A percentile compares a stretch with the other conserved stretches of the same genome.
Conservation (phyloP, 2,797 vertebrate genomes). For the Enteromius paludinosus region DNA sequence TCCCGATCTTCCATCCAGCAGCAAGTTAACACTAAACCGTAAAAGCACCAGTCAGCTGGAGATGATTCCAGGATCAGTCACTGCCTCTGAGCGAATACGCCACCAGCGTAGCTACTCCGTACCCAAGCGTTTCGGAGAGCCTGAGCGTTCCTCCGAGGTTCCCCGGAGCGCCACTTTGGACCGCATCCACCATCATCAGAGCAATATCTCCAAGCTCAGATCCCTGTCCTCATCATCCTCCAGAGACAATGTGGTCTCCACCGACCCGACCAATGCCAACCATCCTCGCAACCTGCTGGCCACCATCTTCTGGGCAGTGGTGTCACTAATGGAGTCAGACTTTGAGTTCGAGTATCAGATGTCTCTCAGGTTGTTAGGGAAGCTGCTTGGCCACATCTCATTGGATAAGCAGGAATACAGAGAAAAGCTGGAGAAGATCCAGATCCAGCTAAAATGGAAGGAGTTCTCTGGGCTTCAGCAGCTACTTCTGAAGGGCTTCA, state of each 20-base stretch:
- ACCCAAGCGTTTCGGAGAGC: conserved; percentile 92
- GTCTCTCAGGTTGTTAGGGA: conserved; percentile 92
- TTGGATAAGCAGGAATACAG: conserved; percentile 93
- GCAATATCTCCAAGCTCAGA: conserved; percentile 68
- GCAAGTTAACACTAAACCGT: conserved; percentile 89
- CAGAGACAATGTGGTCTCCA: conserved; percentile 56
- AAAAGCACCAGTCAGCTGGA: conserved; percentile 97
- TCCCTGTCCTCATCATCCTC: conserved; percentile 86
- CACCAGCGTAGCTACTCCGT: conserved; percentile 98
- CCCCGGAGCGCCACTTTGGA: conserved; percentile 96
- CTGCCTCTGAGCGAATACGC: conserved; percentile 85
- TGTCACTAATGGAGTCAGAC: conserved; percentile 98
- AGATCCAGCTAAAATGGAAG: conserved; percentile 93
- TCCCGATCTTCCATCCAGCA: conserved; percentile 87
- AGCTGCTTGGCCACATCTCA: conserved; percentile 90
- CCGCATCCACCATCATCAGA: conserved; percentile 91
- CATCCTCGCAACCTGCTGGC: conserved; percentile 93
- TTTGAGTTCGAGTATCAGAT: conserved; percentile 99
- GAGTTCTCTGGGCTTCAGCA: conserved; percentile 98
- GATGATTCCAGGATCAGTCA: conserved; percentile 80
- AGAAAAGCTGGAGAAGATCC: conserved; percentile 95
- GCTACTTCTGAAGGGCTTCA: conserved; percentile 95
- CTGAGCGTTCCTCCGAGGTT: conserved; percentile 73
- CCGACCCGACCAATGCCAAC: conserved; percentile 90
- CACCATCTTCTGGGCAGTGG: conserved; percentile 97